Evolutionary conservation across 2,888 invertebrate species (phyloP).

Genomic region (Nyleta sp.): DNA sequence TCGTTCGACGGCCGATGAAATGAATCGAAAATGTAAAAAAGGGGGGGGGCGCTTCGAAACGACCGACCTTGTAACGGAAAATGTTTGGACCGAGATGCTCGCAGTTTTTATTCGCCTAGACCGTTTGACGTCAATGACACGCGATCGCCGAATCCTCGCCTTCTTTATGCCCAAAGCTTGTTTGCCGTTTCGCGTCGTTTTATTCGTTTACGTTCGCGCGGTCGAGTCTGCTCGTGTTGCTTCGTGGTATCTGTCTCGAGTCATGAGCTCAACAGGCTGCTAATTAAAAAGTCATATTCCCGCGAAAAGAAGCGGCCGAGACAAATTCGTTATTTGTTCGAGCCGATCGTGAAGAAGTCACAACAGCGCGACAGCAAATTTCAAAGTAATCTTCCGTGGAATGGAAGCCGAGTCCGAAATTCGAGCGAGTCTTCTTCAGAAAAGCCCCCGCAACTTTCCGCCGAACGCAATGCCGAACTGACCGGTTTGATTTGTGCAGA

Average conservation of each 20-base stretch:
- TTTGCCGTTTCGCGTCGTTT: slow-evolving; percentile 57
- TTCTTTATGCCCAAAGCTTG: slow-evolving; percentile 57
- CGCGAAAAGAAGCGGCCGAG: slow-evolving; percentile 20
- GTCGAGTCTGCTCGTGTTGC: slow-evolving; percentile 63
- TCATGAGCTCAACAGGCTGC: slow-evolving; percentile 59
- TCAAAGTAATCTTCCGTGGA: too few species aligned
- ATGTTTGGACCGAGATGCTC: slow-evolving; percentile 27
- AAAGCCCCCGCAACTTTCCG: too few species aligned
- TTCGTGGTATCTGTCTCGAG: slow-evolving; percentile 62
- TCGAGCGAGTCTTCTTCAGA: too few species aligned
- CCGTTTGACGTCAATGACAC: slow-evolving; percentile 59
- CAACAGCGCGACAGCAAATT: background rate
- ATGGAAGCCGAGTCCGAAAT: too few species aligned
- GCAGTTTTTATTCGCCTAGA: slow-evolving; percentile 42
- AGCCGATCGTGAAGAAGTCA: background rate
- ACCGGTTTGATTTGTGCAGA: too few species aligned
- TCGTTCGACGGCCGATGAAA: slow-evolving; percentile 56
- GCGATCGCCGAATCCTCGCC: slow-evolving; percentile 40
- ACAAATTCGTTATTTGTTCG: slow-evolving; percentile 33
- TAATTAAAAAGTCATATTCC: slow-evolving; percentile 53
- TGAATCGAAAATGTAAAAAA: slow-evolving; percentile 30
- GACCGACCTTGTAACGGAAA: slow-evolving; percentile 22
- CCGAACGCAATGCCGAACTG: too few species aligned
- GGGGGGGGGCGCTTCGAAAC: too few species aligned
- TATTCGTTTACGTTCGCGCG: slow-evolving; percentile 60